Evolutionary conservation across 2,888 invertebrate genomes (phyloP).

Genomic region (Monopis laevigella): DNA sequence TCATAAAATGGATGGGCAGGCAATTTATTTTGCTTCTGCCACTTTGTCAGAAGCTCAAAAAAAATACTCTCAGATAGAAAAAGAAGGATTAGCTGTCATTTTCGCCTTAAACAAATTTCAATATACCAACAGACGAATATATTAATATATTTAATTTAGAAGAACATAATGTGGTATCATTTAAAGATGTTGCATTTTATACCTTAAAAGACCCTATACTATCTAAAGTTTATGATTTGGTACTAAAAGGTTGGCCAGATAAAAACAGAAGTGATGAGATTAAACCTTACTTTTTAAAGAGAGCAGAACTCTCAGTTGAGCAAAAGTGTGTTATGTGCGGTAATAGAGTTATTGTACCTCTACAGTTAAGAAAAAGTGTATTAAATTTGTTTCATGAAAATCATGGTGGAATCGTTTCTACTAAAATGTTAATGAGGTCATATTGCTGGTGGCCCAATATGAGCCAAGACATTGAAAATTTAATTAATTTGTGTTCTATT

Average conservation of each 20-base stretch:
- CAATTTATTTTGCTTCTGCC: slow-evolving; percentile 16
- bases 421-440: slow-evolving; percentile 19
- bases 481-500: slow-evolving; percentile 15
- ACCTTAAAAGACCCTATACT: slow-evolving; percentile 8
- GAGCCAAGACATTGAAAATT: slow-evolving; percentile 18
- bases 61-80: slow-evolving; percentile 19
- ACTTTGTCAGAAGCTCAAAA: slow-evolving; percentile 18
- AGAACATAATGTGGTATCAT: neutral
- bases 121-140: neutral
- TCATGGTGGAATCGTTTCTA: slow-evolving; percentile 18
- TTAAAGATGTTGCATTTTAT: slow-evolving; percentile 1
- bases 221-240: slow-evolving; percentile 6
- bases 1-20: slow-evolving; percentile 18
- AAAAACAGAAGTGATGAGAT: neutral
- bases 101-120: slow-evolving; percentile 20
- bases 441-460: slow-evolving; percentile 19
- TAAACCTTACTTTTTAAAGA: neutral
- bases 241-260: slow-evolving; percentile 6
- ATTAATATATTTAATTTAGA: slow-evolving; percentile 4
- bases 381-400: slow-evolving; percentile 12
- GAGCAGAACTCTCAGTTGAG: slow-evolving; percentile 2
- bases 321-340: slow-evolving; percentile 16
- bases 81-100: slow-evolving; percentile 19
- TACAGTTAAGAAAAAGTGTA: slow-evolving; percentile 1
- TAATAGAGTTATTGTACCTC: neutral